Base-by-base conservation (phyloP, 2,113 vertebrate genomes). In the Osmerus eperlanus region DNA sequence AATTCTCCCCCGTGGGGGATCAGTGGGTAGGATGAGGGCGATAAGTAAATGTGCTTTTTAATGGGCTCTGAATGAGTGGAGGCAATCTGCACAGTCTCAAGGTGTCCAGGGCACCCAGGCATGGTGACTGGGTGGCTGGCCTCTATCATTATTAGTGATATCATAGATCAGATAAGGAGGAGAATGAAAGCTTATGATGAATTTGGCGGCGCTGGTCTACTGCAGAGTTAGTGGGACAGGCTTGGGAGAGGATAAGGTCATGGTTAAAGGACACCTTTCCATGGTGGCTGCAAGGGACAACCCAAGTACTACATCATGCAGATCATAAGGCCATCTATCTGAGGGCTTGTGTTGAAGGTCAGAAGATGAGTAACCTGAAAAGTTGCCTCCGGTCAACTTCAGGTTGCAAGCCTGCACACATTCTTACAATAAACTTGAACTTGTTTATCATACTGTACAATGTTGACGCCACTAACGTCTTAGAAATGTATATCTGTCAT, bases 11-110 rank as follows among this genome's bases (percentile, higher is more conserved):
- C 77, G 74, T 36, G 78, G 84, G 87, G 86, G 81, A 86, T 85
- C 85, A 91, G 88, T 91, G 82, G 83, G 83, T 86, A 76, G 78
- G 79, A 83, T 74, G 82, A 87, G 84, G 75, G 88, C 78, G 89
- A 92, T 91, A 91, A 90, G 89, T 90, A 93, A 92, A 93, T 89
- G 90, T 83, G 84, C 84, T 88, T 91, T 74, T 91, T 88, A 91
- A 91, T 87, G 86, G 88, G 76, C 80, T 87, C 76, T 80, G 85
- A 83, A 91, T 88, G 78, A 85, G 85, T 81, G 78, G 76, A 83
- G 76, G 86, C 85, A 86, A 91, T 91, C 87, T 86, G 82, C 59
- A 67, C 75, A 58, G 82, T 81, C 79, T 21, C 63, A 51, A 64
- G 78, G 77, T 77, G 77, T 75, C 77, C 80, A 76, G 80, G 78